phyloP scores from a whole-genome alignment of 1,140 invertebrate species.

The Asobara japonica region DNA sequence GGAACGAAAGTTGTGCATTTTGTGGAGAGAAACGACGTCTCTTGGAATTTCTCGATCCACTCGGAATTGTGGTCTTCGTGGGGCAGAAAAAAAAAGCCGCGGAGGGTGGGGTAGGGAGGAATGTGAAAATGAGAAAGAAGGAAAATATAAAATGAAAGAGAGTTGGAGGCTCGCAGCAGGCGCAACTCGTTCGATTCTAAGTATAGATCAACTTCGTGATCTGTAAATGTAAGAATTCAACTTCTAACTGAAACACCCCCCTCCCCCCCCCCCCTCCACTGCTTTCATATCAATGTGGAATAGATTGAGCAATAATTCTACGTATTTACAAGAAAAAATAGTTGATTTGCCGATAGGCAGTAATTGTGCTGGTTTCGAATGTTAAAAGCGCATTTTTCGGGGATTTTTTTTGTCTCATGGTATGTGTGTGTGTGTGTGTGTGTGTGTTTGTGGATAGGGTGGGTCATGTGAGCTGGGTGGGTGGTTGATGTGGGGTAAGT shows the following conservation, averaged over 20 bases:
- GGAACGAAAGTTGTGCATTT: background rate
- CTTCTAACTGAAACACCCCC: background rate
- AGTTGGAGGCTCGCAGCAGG: background rate
- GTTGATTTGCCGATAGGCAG: too few relatives aligned
- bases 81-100: background rate
- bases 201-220: slow-evolving; percentile 3
- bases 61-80: background rate
- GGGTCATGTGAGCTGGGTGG: too few relatives aligned
- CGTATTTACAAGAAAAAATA: too few relatives aligned
- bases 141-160: slow-evolving; percentile 1
- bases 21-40: background rate
- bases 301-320: too few relatives aligned
- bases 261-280: too few relatives aligned
- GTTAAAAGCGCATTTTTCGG: too few relatives aligned
- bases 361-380: too few relatives aligned
- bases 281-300: too few relatives aligned
- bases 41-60: background rate
- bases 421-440: too few relatives aligned
- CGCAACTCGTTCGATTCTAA: background rate
- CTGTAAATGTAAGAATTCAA: background rate
- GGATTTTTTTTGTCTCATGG: too few relatives aligned
- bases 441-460: too few relatives aligned
- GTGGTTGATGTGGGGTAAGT: too few relatives aligned
- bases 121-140: background rate
- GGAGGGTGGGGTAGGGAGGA: background rate